phyloP scores from a whole-genome alignment of 2,797 vertebrate genomes.

The Anguilla megastoma region DNA sequence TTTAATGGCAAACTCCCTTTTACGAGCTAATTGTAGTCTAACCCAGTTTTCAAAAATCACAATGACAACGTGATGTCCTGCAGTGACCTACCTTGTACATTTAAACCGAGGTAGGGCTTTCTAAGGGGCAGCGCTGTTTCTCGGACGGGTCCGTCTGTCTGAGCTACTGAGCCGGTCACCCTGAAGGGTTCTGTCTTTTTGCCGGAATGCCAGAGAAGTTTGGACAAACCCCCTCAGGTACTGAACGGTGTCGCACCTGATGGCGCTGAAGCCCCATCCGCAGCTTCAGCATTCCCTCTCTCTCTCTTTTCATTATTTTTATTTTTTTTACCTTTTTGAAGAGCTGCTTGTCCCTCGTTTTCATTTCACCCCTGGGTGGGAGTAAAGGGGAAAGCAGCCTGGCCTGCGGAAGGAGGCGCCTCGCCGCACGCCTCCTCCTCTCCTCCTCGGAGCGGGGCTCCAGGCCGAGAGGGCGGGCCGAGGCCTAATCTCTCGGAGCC shows the following conservation, averaged over 20 bases:
- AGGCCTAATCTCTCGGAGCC: too few relatives aligned
- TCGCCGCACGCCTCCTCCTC: not conserved
- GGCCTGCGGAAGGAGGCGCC: not conserved
- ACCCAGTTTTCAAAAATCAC: not conserved
- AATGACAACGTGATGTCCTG: not conserved
- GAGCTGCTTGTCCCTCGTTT: not conserved
- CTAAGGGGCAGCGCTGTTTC: not conserved
- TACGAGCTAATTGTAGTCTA: not conserved
- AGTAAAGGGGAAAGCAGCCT: not conserved
- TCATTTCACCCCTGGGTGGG: not conserved
- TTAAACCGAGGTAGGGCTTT: not conserved
- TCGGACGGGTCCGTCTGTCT: not conserved
- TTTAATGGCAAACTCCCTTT: not conserved
- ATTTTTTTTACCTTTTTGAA: not conserved
- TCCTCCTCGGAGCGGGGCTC: not conserved
- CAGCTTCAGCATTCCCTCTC: not conserved
- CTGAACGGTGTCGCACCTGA: not conserved
- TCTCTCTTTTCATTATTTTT: constrained; percentile 26
- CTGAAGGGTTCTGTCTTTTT: not conserved
- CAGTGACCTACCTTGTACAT: not conserved
- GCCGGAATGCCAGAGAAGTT: not conserved
- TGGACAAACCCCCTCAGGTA: not conserved
- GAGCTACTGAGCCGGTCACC: not conserved
- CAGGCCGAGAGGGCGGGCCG: not conserved
- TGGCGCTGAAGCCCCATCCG: not conserved